Evolutionary conservation across 2,888 invertebrate genomes (phyloP).

Genomic region (Drosophila paranaensis): DNA sequence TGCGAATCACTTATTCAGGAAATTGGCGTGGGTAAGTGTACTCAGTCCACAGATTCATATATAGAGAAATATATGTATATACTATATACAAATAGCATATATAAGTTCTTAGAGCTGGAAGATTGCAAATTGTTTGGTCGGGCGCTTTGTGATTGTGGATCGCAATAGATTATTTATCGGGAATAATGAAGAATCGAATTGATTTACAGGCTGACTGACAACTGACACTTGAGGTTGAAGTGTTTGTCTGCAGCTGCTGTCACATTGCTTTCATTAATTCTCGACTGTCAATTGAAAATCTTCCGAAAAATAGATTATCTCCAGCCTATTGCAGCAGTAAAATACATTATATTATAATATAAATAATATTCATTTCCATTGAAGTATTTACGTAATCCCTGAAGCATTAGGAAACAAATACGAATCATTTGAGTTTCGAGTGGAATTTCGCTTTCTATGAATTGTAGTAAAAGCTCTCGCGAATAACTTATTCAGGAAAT

Average conservation of each 20-base stretch:
- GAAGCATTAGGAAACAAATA: background rate
- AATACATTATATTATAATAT: no score
- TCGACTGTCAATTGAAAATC: background rate
- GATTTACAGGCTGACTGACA: no score
- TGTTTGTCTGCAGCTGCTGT: no score
- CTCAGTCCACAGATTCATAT: background rate
- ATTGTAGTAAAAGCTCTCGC: background rate
- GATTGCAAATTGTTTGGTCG: constrained; percentile 1
- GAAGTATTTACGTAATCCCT: background rate
- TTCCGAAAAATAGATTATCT: background rate
- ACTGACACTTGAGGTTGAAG: background rate
- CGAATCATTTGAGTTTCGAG: background rate
- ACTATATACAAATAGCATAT: background rate
- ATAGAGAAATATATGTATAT: background rate
- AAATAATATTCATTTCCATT: background rate
- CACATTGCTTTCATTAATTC: no score
- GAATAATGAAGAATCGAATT: no score
- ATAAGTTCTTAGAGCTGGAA: background rate
- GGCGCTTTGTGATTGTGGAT: constrained; percentile 1
- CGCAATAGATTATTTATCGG: no score
- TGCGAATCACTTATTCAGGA: background rate
- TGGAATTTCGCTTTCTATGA: background rate
- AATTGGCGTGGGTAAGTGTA: constrained; percentile 1
- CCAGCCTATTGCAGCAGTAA: background rate
- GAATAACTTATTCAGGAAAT: background rate